These are phyloP conservation scores for Blastobasis lacticolella DNA, from an alignment of 2,888 invertebrate species.

Conservation along the genomic window DNA sequence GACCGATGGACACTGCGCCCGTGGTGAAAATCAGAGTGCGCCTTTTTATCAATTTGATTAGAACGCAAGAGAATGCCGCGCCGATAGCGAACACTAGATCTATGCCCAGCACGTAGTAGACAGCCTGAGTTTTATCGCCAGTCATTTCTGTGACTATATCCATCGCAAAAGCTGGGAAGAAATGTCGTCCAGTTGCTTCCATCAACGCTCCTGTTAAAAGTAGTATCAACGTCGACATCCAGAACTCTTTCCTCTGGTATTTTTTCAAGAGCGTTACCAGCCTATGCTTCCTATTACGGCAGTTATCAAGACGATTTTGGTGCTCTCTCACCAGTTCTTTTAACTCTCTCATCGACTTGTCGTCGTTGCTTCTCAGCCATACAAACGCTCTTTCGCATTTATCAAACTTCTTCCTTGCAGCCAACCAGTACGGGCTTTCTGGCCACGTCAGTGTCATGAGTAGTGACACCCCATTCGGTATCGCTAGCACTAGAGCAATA, in stretches of 20 bases:
- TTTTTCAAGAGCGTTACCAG: constrained; percentile 11
- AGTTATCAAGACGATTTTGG: too few relatives aligned
- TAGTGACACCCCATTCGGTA: too few relatives aligned
- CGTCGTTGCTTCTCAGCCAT: too few relatives aligned
- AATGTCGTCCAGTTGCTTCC: constrained; percentile 27
- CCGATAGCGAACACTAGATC: constrained; percentile 25
- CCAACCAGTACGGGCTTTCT: too few relatives aligned
- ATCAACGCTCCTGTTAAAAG: constrained; percentile 20
- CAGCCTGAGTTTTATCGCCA: constrained; percentile 13
- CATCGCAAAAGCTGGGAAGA: constrained; percentile 29
- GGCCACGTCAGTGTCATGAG: too few relatives aligned
- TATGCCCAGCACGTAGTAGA: constrained; percentile 25
- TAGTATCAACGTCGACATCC: constrained; percentile 21
- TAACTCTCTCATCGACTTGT: too few relatives aligned
- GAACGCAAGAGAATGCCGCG: constrained; percentile 13
- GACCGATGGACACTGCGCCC: constrained; percentile 18
- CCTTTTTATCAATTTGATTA: constrained; percentile 19
- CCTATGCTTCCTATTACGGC: too few relatives aligned
- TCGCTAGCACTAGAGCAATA: too few relatives aligned
- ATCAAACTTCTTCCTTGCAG: too few relatives aligned
- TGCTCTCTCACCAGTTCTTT: too few relatives aligned
- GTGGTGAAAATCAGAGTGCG: constrained; percentile 27
- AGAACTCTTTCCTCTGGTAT: constrained; percentile 18
- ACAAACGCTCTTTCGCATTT: too few relatives aligned
- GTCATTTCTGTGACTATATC: constrained; percentile 27